phyloP scores from a whole-genome alignment of 2,888 invertebrate genomes.

The Philaethria dido region DNA sequence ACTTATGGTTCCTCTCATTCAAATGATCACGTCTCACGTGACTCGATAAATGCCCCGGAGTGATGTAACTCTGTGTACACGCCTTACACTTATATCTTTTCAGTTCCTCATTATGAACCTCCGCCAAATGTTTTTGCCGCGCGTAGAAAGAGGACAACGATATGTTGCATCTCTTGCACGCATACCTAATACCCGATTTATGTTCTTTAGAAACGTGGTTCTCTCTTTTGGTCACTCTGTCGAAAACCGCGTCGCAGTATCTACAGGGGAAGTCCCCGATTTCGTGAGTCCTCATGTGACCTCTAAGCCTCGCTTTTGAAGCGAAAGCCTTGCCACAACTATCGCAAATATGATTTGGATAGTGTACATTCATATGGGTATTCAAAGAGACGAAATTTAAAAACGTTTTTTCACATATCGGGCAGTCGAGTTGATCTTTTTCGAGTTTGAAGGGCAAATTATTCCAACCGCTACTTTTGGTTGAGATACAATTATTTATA shows the following conservation, averaged over 20 bases:
- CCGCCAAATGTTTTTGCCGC: constrained; percentile 73
- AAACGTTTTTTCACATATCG: constrained; percentile 71
- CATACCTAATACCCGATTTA: constrained; percentile 71
- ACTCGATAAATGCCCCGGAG: constrained; percentile 74
- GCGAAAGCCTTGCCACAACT: constrained; percentile 82
- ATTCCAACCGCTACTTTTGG: constrained; percentile 60
- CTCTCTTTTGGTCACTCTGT: constrained; percentile 72
- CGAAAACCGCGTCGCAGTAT: constrained; percentile 70
- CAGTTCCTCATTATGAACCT: constrained; percentile 74
- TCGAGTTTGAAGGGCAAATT: constrained; percentile 73
- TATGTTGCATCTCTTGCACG: constrained; percentile 72
- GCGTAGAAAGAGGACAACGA: constrained; percentile 74
- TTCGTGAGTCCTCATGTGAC: constrained; percentile 81
- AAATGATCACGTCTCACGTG: constrained; percentile 74
- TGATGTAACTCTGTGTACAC: constrained; percentile 76
- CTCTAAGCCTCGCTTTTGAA: constrained; percentile 74
- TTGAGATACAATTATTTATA: constrained; percentile 59
- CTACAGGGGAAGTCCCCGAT: constrained; percentile 73
- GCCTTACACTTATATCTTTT: constrained; percentile 78
- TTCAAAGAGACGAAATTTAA: constrained; percentile 73
- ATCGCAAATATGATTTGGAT: constrained; percentile 78
- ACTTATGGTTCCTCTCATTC: constrained; percentile 76
- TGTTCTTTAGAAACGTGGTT: constrained; percentile 78
- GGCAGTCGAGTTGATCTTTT: constrained; percentile 75
- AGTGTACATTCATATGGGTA: constrained; percentile 81